Conservation (phyloP, 1,140 invertebrate species). For the Neodiprion virginianus region DNA sequence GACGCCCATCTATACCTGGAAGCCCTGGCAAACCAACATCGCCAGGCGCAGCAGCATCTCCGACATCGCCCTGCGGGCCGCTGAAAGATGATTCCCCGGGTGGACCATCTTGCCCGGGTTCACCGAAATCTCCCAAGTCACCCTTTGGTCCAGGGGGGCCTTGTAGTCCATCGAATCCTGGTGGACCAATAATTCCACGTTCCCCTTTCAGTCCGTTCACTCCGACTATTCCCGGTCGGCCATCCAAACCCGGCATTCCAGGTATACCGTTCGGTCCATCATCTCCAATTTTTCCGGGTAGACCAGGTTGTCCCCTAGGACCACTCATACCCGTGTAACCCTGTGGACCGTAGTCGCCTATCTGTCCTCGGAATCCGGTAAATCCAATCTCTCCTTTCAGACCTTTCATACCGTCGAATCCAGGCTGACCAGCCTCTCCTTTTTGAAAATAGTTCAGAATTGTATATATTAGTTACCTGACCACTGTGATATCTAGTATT, state of each 20-base stretch:
- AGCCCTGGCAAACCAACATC: conserved; percentile 59
- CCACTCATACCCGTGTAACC: conserved; percentile 64
- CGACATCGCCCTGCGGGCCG: conserved; percentile 72
- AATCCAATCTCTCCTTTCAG: conserved; percentile 63
- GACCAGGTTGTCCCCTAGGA: conserved; percentile 57
- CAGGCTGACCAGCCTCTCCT: conserved; percentile 50
- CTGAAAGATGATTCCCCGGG: conserved; percentile 64
- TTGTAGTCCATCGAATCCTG: conserved; percentile 61
- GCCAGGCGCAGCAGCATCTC: conserved; percentile 63
- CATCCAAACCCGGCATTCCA: conserved; percentile 60
- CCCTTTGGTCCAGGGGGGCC: conserved; percentile 62
- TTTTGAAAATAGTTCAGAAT: conserved; percentile 17
- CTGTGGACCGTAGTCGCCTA: conserved; percentile 60
- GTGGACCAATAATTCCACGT: conserved; percentile 60
- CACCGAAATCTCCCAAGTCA: conserved; percentile 53
- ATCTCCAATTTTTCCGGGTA: conserved; percentile 63
- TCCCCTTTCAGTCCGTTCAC: conserved; percentile 66
- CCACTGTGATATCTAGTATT: background rate
- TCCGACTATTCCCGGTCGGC: conserved; percentile 58
- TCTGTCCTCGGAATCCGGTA: conserved; percentile 65
- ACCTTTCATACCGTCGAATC: conserved; percentile 57
- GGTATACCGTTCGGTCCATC: conserved; percentile 50
- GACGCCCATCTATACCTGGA: conserved; percentile 58
- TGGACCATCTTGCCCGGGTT: conserved; percentile 50
- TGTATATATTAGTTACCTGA: background rate